phyloP scores from a whole-genome alignment of 64 coral and sea anemone species.

The Actinia equina region DNA sequence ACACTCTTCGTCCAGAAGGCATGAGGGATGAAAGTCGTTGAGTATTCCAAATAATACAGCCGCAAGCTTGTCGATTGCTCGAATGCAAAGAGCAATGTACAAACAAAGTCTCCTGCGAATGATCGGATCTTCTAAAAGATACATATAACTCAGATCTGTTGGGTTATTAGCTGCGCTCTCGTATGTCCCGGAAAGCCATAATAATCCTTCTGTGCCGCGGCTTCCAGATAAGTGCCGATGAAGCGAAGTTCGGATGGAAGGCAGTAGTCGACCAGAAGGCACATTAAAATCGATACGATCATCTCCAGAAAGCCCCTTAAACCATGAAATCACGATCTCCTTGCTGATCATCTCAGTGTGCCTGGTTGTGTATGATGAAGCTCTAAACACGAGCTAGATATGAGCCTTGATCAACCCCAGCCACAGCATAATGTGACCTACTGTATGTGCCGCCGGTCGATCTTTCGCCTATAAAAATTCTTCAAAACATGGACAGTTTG shows the following conservation, averaged over 20 bases:
- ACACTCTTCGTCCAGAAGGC: constrained; percentile 54
- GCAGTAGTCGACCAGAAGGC: constrained; percentile 66
- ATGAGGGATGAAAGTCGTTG: constrained; percentile 62
- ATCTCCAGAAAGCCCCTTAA: constrained; percentile 80
- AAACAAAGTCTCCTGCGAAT: constrained; percentile 68
- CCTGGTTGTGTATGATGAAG: background rate
- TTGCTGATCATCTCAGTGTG: constrained; percentile 77
- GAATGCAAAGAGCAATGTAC: constrained; percentile 80
- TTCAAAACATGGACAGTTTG: background rate
- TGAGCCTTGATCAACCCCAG: background rate
- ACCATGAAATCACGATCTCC: constrained; percentile 83
- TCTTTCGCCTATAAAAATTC: background rate
- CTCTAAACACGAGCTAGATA: constrained; percentile 4
- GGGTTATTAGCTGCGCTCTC: constrained; percentile 91
- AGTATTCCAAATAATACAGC: constrained; percentile 76
- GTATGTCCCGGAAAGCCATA: constrained; percentile 50
- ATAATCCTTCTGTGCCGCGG: constrained; percentile 80
- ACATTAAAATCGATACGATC: constrained; percentile 83
- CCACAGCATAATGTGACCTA: constrained; percentile 13
- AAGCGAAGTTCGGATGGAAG: constrained; percentile 87
- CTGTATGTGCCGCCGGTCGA: constrained; percentile 22
- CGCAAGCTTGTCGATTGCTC: constrained; percentile 83
- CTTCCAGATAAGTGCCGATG: constrained; percentile 71
- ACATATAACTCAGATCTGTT: constrained; percentile 64
- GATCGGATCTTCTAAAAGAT: constrained; percentile 53